Conservation (phyloP, 1,140 invertebrate species). For the Achroia grisella region DNA sequence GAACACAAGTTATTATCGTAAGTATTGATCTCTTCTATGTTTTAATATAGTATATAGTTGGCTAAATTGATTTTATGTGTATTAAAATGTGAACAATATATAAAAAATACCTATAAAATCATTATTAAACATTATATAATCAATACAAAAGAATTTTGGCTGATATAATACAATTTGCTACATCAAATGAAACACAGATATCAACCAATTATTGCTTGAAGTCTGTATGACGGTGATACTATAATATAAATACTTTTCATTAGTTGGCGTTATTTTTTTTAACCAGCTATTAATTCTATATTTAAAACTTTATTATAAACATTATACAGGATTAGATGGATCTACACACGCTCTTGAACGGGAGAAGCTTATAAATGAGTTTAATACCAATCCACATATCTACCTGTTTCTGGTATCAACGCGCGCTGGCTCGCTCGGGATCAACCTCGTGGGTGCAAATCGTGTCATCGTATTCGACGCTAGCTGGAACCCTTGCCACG, state of each 20-base stretch:
- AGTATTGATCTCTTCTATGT: conserved; percentile 72
- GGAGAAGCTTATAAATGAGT: conserved; percentile 97
- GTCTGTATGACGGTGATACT: too few relatives aligned
- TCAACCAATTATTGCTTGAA: too few relatives aligned
- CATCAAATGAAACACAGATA: too few relatives aligned
- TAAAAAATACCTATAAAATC: too few relatives aligned
- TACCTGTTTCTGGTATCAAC: conserved; percentile 98
- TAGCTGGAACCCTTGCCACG: conserved; percentile 99
- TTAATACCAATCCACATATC: conserved; percentile 93
- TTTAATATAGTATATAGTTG: too few relatives aligned
- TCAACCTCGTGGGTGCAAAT: conserved; percentile 98
- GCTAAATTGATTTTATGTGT: too few relatives aligned
- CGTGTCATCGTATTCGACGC: conserved; percentile 98
- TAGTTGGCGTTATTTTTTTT: too few relatives aligned
- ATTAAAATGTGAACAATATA: too few relatives aligned
- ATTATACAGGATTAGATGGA: conserved; percentile 86
- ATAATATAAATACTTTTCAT: too few relatives aligned
- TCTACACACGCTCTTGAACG: conserved; percentile 94
- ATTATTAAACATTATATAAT: too few relatives aligned
- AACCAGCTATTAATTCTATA: not conserved
- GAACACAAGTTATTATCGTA: conserved; percentile 94
- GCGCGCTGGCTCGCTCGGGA: conserved; percentile 96
- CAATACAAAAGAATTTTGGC: too few relatives aligned
- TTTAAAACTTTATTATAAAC: not conserved
- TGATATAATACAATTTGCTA: too few relatives aligned